Evolutionary conservation across 2,113 vertebrate genomes (phyloP), one percentile per base, ranked within the genome.

Genomic region (Notiomystis cincta): DNA sequence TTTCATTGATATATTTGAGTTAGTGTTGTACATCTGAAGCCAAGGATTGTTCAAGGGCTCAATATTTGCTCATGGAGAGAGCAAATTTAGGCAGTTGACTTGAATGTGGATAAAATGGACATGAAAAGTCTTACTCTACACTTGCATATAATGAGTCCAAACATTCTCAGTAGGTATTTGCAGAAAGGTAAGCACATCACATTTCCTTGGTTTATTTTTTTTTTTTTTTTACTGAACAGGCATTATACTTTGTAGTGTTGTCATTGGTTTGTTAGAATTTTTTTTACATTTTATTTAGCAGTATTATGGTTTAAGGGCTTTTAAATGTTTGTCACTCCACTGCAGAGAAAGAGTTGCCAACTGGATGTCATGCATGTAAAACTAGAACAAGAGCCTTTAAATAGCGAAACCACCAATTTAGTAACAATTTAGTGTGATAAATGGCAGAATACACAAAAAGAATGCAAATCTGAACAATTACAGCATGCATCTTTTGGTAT

Each of bases 371-470:
- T 35, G 70, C 33, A 27, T 94, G 31, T 94, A 78, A 93, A 94
- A 85, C 82, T 78, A 67, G 77, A 91, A 91, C 47, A 84, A 89
- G 84, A 89, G 66, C 22, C 65, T 93, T 93, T 91, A 60, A 94
- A 82, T 40, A 94, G 79, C n/a, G 79, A 94, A 71, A 23, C 60
- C 24, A 37, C 62, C 42, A 66, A 66, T 86, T 97, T 76, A 90
- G 61, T 82, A 86, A 44, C 66, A 38, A 56, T 79, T 75, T 61
- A 77, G 35, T 54, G 16, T 77, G 56, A 14, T 65, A 88, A 92
- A 70, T 66, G 24, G 22, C 65, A 72, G 54, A 83, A 86, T 38
- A 58, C 42, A 42, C 45, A 72, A 51, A 31, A 93, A 40, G 47
- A 90, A 86, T 70, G 67, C 42, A 65, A 62, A 89, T 82, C 40